phyloP scores from a whole-genome alignment of 2,113 vertebrate genomes.

The Nymphicus hollandicus region DNA sequence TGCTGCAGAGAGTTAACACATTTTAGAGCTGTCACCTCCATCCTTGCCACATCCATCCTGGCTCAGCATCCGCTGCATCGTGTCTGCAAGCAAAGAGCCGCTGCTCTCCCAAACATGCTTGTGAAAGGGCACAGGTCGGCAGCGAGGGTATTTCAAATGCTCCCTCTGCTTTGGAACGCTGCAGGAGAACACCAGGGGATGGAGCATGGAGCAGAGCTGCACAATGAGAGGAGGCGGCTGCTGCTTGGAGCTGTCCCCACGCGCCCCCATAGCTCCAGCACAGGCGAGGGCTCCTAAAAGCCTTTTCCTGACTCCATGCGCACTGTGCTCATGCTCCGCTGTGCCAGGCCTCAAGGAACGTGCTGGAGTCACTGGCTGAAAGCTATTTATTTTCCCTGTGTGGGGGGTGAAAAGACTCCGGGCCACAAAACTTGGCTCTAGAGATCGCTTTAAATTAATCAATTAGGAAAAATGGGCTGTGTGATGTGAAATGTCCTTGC shows the following conservation, averaged over 20 bases:
- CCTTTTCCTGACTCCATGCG: background rate
- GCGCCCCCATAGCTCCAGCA: background rate
- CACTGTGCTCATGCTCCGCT: background rate
- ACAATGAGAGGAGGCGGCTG: background rate
- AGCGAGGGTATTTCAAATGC: background rate
- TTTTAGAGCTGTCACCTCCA: background rate
- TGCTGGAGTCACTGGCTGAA: accelerated
- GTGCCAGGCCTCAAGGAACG: accelerated
- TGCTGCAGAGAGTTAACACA: background rate
- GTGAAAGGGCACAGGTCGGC: background rate
- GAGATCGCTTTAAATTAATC: slow-evolving; percentile 66
- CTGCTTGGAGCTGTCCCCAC: slow-evolving; percentile 5
- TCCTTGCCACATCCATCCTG: accelerated
- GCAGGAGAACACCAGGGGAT: background rate
- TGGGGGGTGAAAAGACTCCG: background rate
- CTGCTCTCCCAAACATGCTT: background rate
- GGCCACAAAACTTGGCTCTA: background rate
- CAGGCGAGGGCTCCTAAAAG: slow-evolving; percentile 6
- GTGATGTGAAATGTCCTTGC: slow-evolving; percentile 68
- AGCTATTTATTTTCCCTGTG: background rate
- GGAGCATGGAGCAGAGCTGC: background rate
- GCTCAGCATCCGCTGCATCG: accelerated
- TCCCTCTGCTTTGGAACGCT: slow-evolving; percentile 12
- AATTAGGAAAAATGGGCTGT: slow-evolving; percentile 73
- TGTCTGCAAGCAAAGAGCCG: background rate